A percentile compares a stretch with the other conserved stretches of the same genome.
phyloP scores from a whole-genome alignment of 2,888 invertebrate genomes.

The Macrophya annulata region DNA sequence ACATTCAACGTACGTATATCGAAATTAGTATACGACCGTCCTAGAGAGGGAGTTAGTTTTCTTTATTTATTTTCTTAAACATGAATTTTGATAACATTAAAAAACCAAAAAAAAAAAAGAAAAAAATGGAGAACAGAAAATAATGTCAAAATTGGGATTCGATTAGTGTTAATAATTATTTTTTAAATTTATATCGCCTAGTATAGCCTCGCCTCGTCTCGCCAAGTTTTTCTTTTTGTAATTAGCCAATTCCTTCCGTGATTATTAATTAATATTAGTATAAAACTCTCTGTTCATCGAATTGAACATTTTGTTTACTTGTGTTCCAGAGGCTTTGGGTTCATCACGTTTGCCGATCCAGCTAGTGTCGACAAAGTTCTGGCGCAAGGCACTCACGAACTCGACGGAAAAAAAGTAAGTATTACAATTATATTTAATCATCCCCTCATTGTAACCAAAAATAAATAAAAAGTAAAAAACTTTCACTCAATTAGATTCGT shows the following conservation, averaged over 20 bases:
- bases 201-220: too few species aligned
- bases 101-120: too few species aligned
- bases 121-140: neutral
- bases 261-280: constrained; percentile 22
- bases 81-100: neutral
- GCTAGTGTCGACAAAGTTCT: constrained; percentile 99
- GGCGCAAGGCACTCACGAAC: constrained; percentile 98
- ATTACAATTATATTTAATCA: constrained; percentile 58
- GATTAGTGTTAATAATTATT: neutral
- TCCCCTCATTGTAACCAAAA: neutral
- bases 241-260: constrained; percentile 24
- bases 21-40: neutral
- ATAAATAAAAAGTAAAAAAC: constrained; percentile 28
- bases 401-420: constrained; percentile 99
- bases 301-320: constrained; percentile 59
- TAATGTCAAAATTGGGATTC: neutral
- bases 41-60: too few species aligned
- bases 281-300: neutral
- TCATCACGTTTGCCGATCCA: constrained; percentile 99
- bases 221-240: constrained; percentile 21
- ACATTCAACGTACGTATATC: neutral
- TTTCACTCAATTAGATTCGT: constrained; percentile 18
- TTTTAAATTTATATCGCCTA: neutral
- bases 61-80: neutral
- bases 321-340: constrained; percentile 97